Percentiles rank a stretch among this genome's conserved stretches.
phyloP scores from a whole-genome alignment of 2,888 invertebrate genomes.

The Volucella bombylans region DNA sequence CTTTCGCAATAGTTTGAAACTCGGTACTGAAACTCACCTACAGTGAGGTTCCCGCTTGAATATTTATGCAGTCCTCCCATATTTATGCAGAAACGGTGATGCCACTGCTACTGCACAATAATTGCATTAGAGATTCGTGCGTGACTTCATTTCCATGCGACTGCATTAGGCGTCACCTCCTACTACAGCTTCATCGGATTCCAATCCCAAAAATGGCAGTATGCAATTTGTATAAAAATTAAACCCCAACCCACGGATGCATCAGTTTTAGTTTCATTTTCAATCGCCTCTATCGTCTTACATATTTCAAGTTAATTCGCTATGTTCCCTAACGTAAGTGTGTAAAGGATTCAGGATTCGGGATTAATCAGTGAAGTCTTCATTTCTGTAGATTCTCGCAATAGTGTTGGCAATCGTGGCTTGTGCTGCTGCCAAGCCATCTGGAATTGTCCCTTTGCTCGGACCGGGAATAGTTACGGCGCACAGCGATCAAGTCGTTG shows the following conservation, averaged over 20 bases:
- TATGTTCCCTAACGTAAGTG: constrained; percentile 63
- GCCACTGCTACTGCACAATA: constrained; percentile 46
- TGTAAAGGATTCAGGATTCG: not conserved
- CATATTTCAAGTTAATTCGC: constrained; percentile 13
- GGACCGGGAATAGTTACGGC: constrained; percentile 66
- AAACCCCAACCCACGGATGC: constrained; percentile 44
- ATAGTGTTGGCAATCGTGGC: constrained; percentile 61
- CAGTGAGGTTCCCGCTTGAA: constrained; percentile 22
- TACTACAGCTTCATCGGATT: constrained; percentile 50
- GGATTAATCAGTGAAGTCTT: constrained; percentile 1
- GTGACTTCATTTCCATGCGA: constrained; percentile 70
- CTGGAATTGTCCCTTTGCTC: constrained; percentile 67
- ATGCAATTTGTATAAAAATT: constrained; percentile 62
- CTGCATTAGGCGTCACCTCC: constrained; percentile 67
- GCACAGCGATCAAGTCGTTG: constrained; percentile 65
- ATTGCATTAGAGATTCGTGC: constrained; percentile 73
- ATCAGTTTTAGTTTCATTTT: constrained; percentile 58
- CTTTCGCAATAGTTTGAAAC: constrained; percentile 23
- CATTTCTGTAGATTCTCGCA: constrained; percentile 43
- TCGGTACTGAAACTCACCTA: not conserved
- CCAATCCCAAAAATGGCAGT: constrained; percentile 56
- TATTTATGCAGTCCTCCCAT: constrained; percentile 39
- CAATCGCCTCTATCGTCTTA: constrained; percentile 28
- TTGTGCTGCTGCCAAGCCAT: constrained; percentile 67
- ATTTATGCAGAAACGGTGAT: constrained; percentile 59